These are phyloP conservation scores for mouse (Mus musculus) DNA, from an alignment of 2,113 vertebrate species.

Conservation along the genomic window DNA sequence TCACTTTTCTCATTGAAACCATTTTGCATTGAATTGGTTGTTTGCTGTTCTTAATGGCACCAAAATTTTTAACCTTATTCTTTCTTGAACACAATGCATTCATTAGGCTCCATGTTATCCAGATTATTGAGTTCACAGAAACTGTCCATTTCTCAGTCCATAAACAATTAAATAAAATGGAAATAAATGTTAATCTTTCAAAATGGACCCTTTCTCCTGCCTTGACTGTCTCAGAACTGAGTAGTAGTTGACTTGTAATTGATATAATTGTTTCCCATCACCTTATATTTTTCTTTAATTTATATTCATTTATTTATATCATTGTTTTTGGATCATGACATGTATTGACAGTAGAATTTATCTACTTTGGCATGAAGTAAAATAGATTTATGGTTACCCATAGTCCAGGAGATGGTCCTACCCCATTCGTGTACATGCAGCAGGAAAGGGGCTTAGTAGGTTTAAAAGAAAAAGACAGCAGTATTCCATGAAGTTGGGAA, in stretches of 20 bases:
- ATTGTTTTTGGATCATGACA: neutral
- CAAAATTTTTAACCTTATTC: neutral
- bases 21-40: conserved; percentile 11
- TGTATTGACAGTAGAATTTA: neutral
- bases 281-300: neutral
- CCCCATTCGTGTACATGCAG: no score
- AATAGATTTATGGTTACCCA: neutral
- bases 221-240: neutral
- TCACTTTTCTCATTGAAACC: neutral
- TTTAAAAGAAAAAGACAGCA: neutral
- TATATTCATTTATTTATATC: neutral
- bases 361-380: neutral
- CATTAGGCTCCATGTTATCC: neutral
- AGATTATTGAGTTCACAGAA: neutral
- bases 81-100: neutral
- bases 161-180: neutral
- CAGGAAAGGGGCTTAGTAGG: neutral
- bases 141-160: neutral
- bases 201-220: neutral
- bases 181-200: neutral
- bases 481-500: no score
- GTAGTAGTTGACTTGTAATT: neutral
- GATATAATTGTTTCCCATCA: neutral
- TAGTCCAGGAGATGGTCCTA: neutral
- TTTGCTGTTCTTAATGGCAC: neutral